A percentile compares a stretch with the other conserved stretches of the same genome.
phyloP scores from a whole-genome alignment of 2,797 vertebrate genomes.

The Oreonectes daqikongensis region DNA sequence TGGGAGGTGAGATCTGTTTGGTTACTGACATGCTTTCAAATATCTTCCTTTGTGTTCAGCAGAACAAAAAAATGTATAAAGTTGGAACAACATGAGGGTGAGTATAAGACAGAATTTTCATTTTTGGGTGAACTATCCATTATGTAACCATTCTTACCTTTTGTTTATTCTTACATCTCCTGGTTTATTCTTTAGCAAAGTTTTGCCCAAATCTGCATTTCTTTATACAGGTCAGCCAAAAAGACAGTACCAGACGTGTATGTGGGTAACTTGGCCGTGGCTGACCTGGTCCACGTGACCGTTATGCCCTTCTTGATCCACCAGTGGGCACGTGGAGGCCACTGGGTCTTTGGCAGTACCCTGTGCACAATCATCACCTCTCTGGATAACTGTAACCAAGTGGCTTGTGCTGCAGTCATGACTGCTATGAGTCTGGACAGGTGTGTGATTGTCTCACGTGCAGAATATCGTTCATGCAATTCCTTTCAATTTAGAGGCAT shows the following conservation, averaged over 20 bases:
- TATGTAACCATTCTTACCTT: not conserved
- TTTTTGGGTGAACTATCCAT: no score
- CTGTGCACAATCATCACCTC: conserved; percentile 71
- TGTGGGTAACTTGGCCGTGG: conserved; percentile 70
- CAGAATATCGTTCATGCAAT: not conserved
- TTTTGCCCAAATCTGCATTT: not conserved
- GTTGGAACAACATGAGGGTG: no score
- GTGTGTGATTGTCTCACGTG: conserved; percentile 46
- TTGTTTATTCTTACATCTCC: not conserved
- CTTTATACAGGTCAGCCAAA: conserved; percentile 66
- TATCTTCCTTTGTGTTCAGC: no score
- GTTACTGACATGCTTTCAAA: no score
- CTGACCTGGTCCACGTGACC: conserved; percentile 67
- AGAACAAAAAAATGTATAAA: no score
- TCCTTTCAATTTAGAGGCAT: not conserved
- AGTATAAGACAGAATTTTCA: no score
- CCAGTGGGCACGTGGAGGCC: conserved; percentile 66
- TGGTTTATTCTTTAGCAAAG: not conserved
- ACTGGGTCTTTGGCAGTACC: conserved; percentile 68
- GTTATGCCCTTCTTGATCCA: conserved; percentile 74
- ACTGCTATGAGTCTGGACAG: conserved; percentile 72
- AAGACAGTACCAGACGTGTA: conserved; percentile 74
- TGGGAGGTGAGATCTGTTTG: no score
- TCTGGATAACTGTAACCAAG: conserved; percentile 71
- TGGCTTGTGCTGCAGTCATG: conserved; percentile 71